These are phyloP conservation scores for Sipunculus nudus DNA, from an alignment of 2,888 invertebrate genomes.

Conservation along the genomic window DNA sequence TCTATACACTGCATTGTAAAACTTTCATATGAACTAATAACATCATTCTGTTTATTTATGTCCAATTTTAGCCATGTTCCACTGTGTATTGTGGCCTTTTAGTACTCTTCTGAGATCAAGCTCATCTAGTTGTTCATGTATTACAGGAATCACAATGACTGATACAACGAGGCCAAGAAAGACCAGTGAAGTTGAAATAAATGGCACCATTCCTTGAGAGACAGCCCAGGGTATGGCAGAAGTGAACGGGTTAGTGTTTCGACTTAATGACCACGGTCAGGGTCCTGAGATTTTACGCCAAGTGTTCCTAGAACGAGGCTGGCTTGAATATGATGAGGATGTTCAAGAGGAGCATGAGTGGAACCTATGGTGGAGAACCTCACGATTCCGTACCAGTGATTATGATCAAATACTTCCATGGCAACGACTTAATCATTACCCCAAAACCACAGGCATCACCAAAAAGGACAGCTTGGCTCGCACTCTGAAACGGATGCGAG, in stretches of 20 bases:
- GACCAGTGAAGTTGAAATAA: too few relatives aligned
- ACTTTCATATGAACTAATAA: too few relatives aligned
- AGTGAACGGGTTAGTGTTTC: constrained; percentile 50
- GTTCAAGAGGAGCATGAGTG: constrained; percentile 70
- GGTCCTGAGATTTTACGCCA: constrained; percentile 66
- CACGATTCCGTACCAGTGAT: constrained; percentile 73
- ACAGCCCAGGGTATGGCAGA: too few relatives aligned
- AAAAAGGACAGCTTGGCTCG: constrained; percentile 83
- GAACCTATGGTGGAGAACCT: constrained; percentile 87
- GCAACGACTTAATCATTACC: constrained; percentile 78
- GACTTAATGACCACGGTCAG: constrained; percentile 59
- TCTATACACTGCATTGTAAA: too few relatives aligned
- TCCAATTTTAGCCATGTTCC: too few relatives aligned
- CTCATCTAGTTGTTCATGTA: too few relatives aligned
- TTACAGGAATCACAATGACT: too few relatives aligned
- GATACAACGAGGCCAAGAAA: too few relatives aligned
- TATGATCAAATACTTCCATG: constrained; percentile 55
- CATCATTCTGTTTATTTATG: too few relatives aligned
- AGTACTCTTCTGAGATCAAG: too few relatives aligned
- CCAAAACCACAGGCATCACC: constrained; percentile 78
- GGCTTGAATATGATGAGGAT: constrained; percentile 78
- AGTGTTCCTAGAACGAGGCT: constrained; percentile 83
- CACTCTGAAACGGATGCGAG: constrained; percentile 79
- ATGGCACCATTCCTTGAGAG: too few relatives aligned
- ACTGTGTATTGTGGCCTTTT: too few relatives aligned